phyloP scores from a whole-genome alignment of 2,113 vertebrate genomes.

The Notarius lentiginosus region DNA sequence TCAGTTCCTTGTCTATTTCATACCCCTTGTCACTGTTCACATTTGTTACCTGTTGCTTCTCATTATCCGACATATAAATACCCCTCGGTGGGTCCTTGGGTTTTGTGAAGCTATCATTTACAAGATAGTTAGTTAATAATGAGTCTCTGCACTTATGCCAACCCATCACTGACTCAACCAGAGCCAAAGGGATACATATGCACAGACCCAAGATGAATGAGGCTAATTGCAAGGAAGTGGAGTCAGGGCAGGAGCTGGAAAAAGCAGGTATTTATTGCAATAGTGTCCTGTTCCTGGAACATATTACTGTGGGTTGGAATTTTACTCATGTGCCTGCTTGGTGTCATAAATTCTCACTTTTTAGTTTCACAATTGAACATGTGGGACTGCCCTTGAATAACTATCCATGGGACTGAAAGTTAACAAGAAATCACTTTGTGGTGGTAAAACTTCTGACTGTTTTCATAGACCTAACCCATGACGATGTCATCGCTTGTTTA shows the following conservation, averaged over 20 bases:
- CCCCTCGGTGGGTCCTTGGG: neutral
- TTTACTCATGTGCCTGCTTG: neutral
- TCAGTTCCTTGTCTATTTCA: neutral
- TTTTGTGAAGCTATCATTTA: neutral
- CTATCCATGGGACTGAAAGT: conserved; percentile 3
- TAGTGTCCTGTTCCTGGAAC: neutral
- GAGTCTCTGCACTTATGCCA: neutral
- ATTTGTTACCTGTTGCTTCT: neutral
- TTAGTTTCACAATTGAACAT: neutral
- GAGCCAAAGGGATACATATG: neutral
- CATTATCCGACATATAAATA: neutral
- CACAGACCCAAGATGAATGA: neutral
- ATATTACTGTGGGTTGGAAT: neutral
- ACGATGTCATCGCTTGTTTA: no score
- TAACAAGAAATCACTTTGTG: neutral
- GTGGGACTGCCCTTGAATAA: neutral
- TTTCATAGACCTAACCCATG: neutral
- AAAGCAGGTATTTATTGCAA: neutral
- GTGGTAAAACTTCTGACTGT: neutral
- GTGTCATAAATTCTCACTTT: neutral
- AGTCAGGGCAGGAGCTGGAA: neutral
- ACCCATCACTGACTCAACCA: neutral
- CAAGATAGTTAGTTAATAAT: neutral
- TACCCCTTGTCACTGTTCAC: neutral
- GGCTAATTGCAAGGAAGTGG: no score